Evolutionary conservation across 92 coral and sea anemone genomes (phyloP), one percentile per base, ranked within the genome.

Genomic region (Epizoanthus fatuus): DNA sequence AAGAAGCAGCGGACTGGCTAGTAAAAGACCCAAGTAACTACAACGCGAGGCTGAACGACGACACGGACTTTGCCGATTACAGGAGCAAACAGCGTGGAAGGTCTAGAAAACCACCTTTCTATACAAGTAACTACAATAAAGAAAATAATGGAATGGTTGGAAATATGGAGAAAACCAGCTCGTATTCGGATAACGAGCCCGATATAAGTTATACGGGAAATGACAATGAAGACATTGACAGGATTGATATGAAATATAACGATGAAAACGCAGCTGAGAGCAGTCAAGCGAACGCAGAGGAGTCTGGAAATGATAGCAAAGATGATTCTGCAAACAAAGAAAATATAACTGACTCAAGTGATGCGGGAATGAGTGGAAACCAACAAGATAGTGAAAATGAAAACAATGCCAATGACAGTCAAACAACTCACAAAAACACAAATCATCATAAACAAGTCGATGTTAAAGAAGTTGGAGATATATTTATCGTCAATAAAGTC

Each of bases 1-100:
- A 94, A 78, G 98, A 94, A 64, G 98, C 98, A 5, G 90, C 95
- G 45, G 96, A 94, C 15, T 94, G 98, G 98, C 78, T 94, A 8
- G 87, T 88, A 86, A 93, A 92, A 63, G 76, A 94, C 38, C 98
- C 98, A 6, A 94, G 83, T 49, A 86, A 73, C 14, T 90, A 62
- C 68, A 90, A 86, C 69, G 80, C 78, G n/a, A 81, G 87, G 52
- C 75, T 85, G 7, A 65, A 65, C 56, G 90, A 86, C 13, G 93
- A 90, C 38, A 82, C 40, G 19, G 32, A 62, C 40, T 55, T 37
- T 2, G 9, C 63, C 10, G 72, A 37, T 37, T 57, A 16, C 8
- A 54, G 42, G 20, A 17, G 40, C 69, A 79, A 54, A 22, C 53
- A 68, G 32, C 58, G 32, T 65, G 29, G 52, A 77, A 77, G 22